Base-by-base conservation (phyloP, 2,797 vertebrate species). In the Sebastes kiyomatsui region DNA sequence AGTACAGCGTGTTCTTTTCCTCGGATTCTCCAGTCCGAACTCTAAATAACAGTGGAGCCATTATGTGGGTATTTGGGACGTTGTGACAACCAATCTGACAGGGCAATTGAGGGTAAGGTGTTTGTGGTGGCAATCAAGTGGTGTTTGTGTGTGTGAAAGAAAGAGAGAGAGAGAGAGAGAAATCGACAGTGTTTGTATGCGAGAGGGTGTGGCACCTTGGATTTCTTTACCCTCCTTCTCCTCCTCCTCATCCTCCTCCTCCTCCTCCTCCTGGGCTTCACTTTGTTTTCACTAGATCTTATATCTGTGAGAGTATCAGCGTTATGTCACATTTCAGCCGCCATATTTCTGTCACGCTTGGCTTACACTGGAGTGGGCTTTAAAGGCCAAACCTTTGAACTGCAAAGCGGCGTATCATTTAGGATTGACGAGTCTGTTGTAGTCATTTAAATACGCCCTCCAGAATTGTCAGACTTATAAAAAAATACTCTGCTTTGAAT, bases 61-160 rank as follows among this genome's bases (percentile, higher is more conserved):
- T 87, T 86, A 79, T 92, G 81, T 23, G 80, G 75, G 55, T 76
- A 54, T 81, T 84, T 59, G 75, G 58, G 79, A 42, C 68, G 52
- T 38, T 80, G 32, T 82, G 86, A 79, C 80, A 80, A 27, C 22
- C 54, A n/a, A 68, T 70, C 78, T 54, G 79, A 81, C 52, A 5
- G 79, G 77, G 70, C 75, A 69, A 49, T 62, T 72, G 84, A 87
- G 82, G 86, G 68, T 66, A 87, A 90, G 83, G 90, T 92, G 86
- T 92, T 86, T 84, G 87, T 22, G 84, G 75, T 64, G 85, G 61
- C 55, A 61, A 72, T 77, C 38, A 59, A 73, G 56, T 4, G 30
- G 56, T 69, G 22, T 70, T 8, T 54, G 52, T 71, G 64, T 81
- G 60, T 66, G 61, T 73, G 67, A 33, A 49, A 65, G 66, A 74